Evolutionary conservation across 2,888 invertebrate genomes (phyloP), one percentile per base, ranked within the genome.

Genomic region (Cylloceria caligata): DNA sequence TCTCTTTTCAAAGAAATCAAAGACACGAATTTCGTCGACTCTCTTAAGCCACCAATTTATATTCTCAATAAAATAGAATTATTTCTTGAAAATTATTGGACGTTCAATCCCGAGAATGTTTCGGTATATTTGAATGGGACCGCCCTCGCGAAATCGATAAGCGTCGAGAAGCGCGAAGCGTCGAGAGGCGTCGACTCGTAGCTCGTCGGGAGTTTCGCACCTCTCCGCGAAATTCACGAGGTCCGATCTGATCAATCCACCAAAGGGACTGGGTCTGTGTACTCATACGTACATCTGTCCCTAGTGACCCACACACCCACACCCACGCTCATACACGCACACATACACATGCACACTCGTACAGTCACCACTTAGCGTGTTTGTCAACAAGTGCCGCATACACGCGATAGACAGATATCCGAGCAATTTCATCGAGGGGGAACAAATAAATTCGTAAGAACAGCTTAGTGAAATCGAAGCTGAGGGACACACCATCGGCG

Each of bases 361-460:
- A 30, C 21, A 21, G 3, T 11, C 36, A 16, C 16, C 3, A n/a
- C 11, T 65, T 84, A 82, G 87, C 86, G 87, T 85, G 84, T 85
- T 88, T 86, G 87, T 89, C 89, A 88, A 89, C 88, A 89, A 89
- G 89, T 89, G 86, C 86, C 85, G 27, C 36, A 47, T 42, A 27
- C 67, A 73, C 81, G 72, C 71, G 72, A 60, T 21, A 42, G 13
- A 7, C 0, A 7, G n/a, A 49, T 19, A 16, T 13, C 9, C 0
- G 42, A 49, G 30, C 57, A 27, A 19, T 24, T 16, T 16, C 52
- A n/a, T 55, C 27, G 62, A 62, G 19, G 39, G n/a, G 39, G 21
- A 13, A 24, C 7, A 16, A 64, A 64, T 42, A 42, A 64, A 42
- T 19, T 57, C 19, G 27, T 19, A 27, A 30, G 11, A 34, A 30